Conservation (phyloP, 2,888 invertebrate species). For the Bugulina stolonifera region DNA sequence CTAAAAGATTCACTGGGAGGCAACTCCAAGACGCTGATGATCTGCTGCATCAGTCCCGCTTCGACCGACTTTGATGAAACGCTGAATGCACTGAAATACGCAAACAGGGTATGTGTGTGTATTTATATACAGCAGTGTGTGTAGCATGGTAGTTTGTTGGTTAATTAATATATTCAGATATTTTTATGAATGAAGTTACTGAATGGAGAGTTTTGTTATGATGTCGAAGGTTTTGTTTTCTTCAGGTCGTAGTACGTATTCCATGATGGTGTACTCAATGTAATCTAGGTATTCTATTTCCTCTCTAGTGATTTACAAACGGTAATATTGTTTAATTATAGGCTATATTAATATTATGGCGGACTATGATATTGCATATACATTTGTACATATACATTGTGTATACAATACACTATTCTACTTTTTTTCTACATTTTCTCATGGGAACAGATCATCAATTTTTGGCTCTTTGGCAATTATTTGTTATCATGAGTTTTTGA, state of each 20-base stretch:
- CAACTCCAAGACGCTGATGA: slow-evolving; percentile 53
- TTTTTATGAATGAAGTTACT: not conserved
- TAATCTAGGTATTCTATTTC: not conserved
- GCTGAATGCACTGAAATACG: slow-evolving; percentile 53
- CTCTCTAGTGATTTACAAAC: not conserved
- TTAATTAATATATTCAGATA: too few species aligned
- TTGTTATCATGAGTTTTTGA: too few species aligned
- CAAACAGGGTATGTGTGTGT: slow-evolving; percentile 46
- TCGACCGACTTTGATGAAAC: slow-evolving; percentile 52
- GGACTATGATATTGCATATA: too few species aligned
- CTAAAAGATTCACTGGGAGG: slow-evolving; percentile 54
- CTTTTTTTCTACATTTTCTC: too few species aligned
- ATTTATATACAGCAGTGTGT: not conserved
- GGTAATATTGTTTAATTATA: not conserved
- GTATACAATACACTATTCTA: too few species aligned
- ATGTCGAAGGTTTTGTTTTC: too few species aligned
- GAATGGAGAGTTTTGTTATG: not conserved
- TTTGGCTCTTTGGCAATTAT: too few species aligned
- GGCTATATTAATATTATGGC: too few species aligned
- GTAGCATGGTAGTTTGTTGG: not conserved
- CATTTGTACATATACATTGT: too few species aligned
- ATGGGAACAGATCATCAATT: too few species aligned
- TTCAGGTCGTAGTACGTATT: too few species aligned
- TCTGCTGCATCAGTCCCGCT: slow-evolving; percentile 53
- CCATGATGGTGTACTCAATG: not conserved